Evolutionary conservation across 2,888 invertebrate species (phyloP).

Genomic region (Creontiades dilutus): DNA sequence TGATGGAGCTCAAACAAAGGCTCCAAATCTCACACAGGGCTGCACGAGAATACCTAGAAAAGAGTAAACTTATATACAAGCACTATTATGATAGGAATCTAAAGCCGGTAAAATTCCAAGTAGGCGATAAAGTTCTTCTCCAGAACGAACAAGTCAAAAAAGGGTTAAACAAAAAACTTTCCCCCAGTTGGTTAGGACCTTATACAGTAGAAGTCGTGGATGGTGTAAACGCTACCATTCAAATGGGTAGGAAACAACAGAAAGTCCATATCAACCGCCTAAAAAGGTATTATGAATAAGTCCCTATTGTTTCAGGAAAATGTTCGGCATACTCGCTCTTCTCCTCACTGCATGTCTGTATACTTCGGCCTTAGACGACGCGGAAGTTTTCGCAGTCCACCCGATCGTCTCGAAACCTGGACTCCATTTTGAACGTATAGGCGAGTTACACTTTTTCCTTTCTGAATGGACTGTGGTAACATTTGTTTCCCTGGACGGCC

Average conservation of each 20-base stretch:
- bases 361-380: neutral
- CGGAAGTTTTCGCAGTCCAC: no score
- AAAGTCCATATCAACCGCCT: conserved; percentile 15
- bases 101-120: neutral
- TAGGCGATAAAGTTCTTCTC: neutral
- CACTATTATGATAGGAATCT: neutral
- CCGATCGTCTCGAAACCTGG: conserved; percentile 8
- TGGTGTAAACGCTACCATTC: conserved; percentile 7
- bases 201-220: neutral
- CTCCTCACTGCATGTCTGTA: no score
- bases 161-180: conserved; percentile 35
- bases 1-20: conserved; percentile 3
- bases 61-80: neutral
- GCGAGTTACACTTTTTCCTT: conserved; percentile 28
- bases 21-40: neutral
- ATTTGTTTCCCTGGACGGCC: conserved; percentile 31
- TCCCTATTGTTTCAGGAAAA: no score
- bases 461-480: conserved; percentile 37
- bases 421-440: conserved; percentile 21
- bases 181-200: neutral
- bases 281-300: conserved; percentile 5
- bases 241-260: conserved; percentile 5
- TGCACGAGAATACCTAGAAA: neutral
- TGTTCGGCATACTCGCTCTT: neutral
- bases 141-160: conserved; percentile 6